phyloP scores from a whole-genome alignment of 2,113 vertebrate genomes.

The Oriolus oriolus region DNA sequence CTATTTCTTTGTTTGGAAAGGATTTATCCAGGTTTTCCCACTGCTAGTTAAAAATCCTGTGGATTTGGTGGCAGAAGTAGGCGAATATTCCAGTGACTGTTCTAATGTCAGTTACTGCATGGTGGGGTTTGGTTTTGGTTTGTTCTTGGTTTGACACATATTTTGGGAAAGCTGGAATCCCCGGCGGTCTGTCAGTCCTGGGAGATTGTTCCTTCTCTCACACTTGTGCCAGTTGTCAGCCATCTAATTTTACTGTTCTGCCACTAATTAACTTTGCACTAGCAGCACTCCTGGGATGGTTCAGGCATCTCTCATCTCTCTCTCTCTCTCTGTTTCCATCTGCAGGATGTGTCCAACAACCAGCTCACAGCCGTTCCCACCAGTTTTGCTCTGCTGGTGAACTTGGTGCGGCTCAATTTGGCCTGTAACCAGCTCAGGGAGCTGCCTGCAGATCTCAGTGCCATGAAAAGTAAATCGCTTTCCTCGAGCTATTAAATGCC shows the following conservation, averaged over 20 bases:
- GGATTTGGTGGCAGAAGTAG: neutral
- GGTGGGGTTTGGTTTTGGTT: neutral
- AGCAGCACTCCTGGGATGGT: neutral
- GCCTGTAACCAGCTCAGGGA: slow-evolving; percentile 80
- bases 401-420: slow-evolving; percentile 81
- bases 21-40: neutral
- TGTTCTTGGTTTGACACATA: neutral
- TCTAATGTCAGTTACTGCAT: neutral
- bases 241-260: neutral
- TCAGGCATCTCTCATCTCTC: neutral
- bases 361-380: slow-evolving; percentile 75
- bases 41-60: fast-evolving
- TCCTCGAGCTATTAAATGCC: neutral
- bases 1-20: neutral
- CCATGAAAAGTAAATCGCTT: slow-evolving; percentile 81
- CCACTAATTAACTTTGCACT: slow-evolving; percentile 26
- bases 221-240: neutral
- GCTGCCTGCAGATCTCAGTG: slow-evolving; percentile 81
- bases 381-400: slow-evolving; percentile 75
- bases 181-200: neutral
- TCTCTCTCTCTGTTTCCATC: neutral
- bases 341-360: slow-evolving; percentile 90
- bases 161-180: neutral
- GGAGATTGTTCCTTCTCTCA: neutral
- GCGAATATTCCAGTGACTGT: neutral